Percentiles rank a stretch among this genome's conserved stretches.
phyloP scores from a whole-genome alignment of 2,113 vertebrate species.

The Oceanodroma tethys region DNA sequence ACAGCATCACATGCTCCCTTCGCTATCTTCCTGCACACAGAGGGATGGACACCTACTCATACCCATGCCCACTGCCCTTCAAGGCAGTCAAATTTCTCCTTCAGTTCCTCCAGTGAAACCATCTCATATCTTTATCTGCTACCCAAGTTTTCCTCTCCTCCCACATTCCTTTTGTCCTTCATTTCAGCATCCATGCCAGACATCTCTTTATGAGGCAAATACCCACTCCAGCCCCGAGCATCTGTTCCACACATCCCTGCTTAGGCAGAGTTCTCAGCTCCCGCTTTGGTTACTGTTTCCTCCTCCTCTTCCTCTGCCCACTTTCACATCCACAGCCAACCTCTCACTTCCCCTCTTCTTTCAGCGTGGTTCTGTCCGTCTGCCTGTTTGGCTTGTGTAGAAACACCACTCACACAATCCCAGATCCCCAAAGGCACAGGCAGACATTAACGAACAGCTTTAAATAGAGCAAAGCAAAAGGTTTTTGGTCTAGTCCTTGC shows the following conservation, averaged over 20 bases:
- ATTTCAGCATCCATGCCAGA: background rate
- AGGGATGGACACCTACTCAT: no score
- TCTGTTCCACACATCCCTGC: background rate
- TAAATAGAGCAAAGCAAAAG: background rate
- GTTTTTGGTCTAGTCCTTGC: background rate
- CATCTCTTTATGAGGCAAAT: background rate
- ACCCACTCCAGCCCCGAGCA: background rate
- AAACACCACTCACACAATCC: background rate
- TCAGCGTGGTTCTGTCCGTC: background rate
- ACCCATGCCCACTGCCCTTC: no score
- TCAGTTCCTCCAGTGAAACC: background rate
- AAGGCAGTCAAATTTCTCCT: background rate
- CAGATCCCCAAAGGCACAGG: background rate
- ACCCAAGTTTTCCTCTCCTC: background rate
- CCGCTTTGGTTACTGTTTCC: background rate
- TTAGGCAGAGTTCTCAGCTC: background rate
- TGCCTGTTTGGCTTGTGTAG: background rate
- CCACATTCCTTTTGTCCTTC: background rate
- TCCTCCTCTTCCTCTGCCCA: conserved; percentile 13
- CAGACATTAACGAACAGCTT: background rate
- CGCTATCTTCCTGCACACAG: background rate
- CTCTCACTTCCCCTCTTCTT: background rate
- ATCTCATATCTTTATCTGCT: background rate
- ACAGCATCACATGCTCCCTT: background rate
- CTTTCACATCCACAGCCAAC: background rate